These are phyloP conservation scores for Scaptomyza reducta DNA, from an alignment of 2,888 invertebrate species.

Conservation along the genomic window DNA sequence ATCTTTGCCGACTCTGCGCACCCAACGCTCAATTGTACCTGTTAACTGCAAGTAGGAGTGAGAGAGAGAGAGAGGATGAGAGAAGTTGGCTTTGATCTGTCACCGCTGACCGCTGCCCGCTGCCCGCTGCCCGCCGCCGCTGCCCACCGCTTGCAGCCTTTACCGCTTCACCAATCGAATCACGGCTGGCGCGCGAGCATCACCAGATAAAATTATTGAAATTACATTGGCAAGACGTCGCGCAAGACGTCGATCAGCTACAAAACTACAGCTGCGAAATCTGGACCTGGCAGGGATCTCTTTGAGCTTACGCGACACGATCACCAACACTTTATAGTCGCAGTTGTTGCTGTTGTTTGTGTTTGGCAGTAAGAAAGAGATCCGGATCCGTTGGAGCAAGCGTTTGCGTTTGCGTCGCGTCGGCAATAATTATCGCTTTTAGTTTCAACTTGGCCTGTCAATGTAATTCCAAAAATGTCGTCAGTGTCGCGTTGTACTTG, in stretches of 20 bases:
- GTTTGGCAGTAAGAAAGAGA: conserved; percentile 25
- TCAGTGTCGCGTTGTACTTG: conserved; percentile 74
- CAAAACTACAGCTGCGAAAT: conserved; percentile 38
- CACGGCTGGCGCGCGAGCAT: conserved; percentile 73
- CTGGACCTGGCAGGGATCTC: conserved; percentile 31
- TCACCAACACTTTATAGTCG: conserved; percentile 65
- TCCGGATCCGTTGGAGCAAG: conserved; percentile 31
- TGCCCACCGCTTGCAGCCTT: conserved; percentile 16
- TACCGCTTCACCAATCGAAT: conserved; percentile 67
- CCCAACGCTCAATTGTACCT: conserved; percentile 35
- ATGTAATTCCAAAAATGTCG: conserved; percentile 82
- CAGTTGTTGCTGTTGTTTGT: conserved; percentile 11
- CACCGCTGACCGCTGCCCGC: conserved; percentile 42
- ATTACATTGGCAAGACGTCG: conserved; percentile 79
- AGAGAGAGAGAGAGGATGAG: not conserved
- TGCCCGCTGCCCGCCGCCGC: conserved; percentile 2
- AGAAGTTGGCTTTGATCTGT: conserved; percentile 69
- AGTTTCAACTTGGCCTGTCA: conserved; percentile 78
- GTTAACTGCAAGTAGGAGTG: not conserved
- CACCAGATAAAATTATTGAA: conserved; percentile 83
- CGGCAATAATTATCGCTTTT: conserved; percentile 80
- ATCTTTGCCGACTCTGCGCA: conserved; percentile 69
- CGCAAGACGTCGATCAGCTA: conserved; percentile 58
- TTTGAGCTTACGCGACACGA: conserved; percentile 64
- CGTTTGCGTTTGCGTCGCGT: not conserved